Evolutionary conservation across 2,113 vertebrate species (phyloP), one percentile per base, ranked within the genome.

Genomic region (Gymnocephalus cernua): DNA sequence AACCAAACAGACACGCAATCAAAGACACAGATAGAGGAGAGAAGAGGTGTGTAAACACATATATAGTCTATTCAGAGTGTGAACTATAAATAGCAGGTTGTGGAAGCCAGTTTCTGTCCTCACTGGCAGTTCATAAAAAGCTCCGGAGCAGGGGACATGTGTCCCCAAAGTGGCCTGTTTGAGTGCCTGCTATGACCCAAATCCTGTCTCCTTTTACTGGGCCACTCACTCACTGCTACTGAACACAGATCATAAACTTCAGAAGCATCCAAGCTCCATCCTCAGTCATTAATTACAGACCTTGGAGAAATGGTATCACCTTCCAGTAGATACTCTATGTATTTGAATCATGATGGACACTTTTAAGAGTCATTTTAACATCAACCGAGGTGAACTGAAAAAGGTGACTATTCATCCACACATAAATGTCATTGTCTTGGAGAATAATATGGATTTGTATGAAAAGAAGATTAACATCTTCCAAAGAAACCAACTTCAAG

Each of bases 41-140:
- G 61, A 77, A 38, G 16, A 18, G 48, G 64, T 75, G 57, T 79
- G 67, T 88, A 88, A 88, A 87, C 74, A 89, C 67, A 80, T 41
- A 58, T 75, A 62, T 29, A 62, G 83, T 69, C 65, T 85, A 72
- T 86, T 80, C 69, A 83, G 70, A 86, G 72, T 67, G 65, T 80
- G 79, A 48, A 86, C 89, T 94, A 93, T 92, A 93, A 92, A 93
- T 93, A 94, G 80, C 76, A 81, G 67, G 63, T 87, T 47, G 86
- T 86, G 80, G 63, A 88, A 88, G 85, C 63, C 83, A 85, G 89
- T 70, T 91, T 87, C 82, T 93, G 86, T 88, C 87, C 87, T 92
- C 76, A 75, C 88, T 91, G 90, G 89, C 86, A 86, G 79, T 90
- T 90, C 81, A 91, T 93, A 90, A 92, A 93, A 92, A 84, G 89